Evolutionary conservation across 2,888 invertebrate genomes (phyloP).

Genomic region (Papilio demoleus): DNA sequence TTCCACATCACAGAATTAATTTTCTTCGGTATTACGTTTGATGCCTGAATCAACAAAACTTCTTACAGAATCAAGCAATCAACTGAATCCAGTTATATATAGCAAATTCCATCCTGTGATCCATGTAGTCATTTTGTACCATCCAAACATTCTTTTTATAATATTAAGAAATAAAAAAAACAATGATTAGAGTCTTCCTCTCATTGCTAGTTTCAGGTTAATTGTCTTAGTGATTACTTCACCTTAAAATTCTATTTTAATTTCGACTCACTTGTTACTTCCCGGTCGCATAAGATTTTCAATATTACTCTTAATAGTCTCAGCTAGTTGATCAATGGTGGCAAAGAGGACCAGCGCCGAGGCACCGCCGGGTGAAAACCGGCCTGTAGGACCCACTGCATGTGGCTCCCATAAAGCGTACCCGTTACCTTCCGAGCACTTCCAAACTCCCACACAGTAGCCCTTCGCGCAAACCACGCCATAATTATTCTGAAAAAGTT

Average conservation of each 20-base stretch:
- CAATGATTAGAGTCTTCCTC: background rate
- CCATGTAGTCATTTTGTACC: too few species aligned
- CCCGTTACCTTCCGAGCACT: conserved; percentile 56
- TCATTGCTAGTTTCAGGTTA: background rate
- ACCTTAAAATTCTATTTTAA: background rate
- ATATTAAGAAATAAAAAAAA: too few species aligned
- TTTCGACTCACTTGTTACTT: conserved; percentile 59
- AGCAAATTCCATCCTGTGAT: too few species aligned
- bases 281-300: conserved; percentile 60
- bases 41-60: too few species aligned
- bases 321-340: conserved; percentile 60
- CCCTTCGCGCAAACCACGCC: conserved; percentile 71
- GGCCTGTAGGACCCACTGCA: conserved; percentile 64
- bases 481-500: conserved; percentile 57
- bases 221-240: background rate
- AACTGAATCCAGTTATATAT: too few species aligned
- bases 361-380: conserved; percentile 60
- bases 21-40: too few species aligned
- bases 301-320: conserved; percentile 58
- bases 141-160: too few species aligned
- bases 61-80: too few species aligned
- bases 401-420: conserved; percentile 71
- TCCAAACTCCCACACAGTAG: conserved; percentile 73
- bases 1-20: too few species aligned
- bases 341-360: conserved; percentile 62